Percentiles rank a stretch among this genome's conserved stretches.
Evolutionary conservation across 2,888 invertebrate species (phyloP).

Genomic region (Dioctria rufipes): DNA sequence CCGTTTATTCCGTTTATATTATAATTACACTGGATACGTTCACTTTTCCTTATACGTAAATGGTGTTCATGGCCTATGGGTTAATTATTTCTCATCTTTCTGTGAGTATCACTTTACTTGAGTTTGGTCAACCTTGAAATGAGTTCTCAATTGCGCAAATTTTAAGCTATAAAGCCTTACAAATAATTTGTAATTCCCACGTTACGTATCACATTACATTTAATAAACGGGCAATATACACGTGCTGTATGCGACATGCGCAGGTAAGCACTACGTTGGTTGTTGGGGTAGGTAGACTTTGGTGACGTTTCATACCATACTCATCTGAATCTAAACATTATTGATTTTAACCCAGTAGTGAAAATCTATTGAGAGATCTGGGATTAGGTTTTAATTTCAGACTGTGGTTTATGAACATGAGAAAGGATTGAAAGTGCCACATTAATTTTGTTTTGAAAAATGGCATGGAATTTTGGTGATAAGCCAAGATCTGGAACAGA

Average conservation of each 20-base stretch:
- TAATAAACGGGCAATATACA: too few species aligned
- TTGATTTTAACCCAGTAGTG: conserved; percentile 21
- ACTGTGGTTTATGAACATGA: conserved; percentile 20
- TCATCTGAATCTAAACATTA: conserved; percentile 12
- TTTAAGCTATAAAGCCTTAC: too few species aligned
- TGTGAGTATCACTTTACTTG: too few species aligned
- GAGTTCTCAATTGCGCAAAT: too few species aligned
- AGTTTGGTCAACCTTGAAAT: too few species aligned
- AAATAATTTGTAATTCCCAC: too few species aligned
- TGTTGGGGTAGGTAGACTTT: not conserved
- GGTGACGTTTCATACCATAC: not conserved
- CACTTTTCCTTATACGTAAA: too few species aligned
- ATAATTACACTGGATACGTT: too few species aligned
- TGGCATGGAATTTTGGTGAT: conserved; percentile 71
- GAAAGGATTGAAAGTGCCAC: not conserved
- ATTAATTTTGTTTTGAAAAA: conserved; percentile 57
- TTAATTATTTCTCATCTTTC: too few species aligned
- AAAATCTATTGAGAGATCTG: not conserved
- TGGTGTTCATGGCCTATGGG: too few species aligned
- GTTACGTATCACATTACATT: too few species aligned
- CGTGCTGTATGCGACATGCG: not conserved
- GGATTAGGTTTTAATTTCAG: conserved; percentile 30
- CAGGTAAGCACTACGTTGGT: not conserved
- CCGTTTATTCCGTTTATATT: too few species aligned
- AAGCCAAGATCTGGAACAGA: conserved; percentile 73